Evolutionary conservation across 2,888 invertebrate genomes (phyloP), one percentile per base, ranked within the genome.

Genomic region (Prosopocoilus inquinatus): DNA sequence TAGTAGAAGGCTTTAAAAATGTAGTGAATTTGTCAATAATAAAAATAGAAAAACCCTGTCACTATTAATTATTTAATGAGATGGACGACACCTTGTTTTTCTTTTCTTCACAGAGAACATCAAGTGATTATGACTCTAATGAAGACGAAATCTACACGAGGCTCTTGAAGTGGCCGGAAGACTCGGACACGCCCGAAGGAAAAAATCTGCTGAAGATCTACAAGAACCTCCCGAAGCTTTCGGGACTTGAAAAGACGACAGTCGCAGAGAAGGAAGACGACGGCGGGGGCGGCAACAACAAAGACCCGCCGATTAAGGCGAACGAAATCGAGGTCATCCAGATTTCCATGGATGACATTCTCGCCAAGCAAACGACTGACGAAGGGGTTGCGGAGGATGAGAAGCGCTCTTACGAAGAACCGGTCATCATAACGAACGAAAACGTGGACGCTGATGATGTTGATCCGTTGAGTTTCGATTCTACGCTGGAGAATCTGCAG

Each of bases 381-480:
- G 33, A 12, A 8, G 11, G 28, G 32, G 9, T 39, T 16, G 16
- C 38, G 2, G 38, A 49, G 8, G 16, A n/a, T n/a, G n/a, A 36
- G 7, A 16, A 20, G 11, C 15, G 11, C 20, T 16, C 28, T 9
- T 44, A 43, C 9, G 57, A 57, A 36, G 57, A 53, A 15, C 53
- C 46, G 1, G 57, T 47, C 12, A 53, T 57, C 7, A 2, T 33
- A 8, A 9, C 53, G 1, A 39, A 47, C 3, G 34, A 35, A n/a
- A 39, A 50, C 9, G 46, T 8, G n/a, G 36, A 45, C n/a, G 5
- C 33, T 9, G 50, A 55, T 28, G 57, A 57, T 5, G 57, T 52
- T n/a, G 57, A 59, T 36, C 60, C 60, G n/a, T 13, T 60, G 3
- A 50, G 50, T 12, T 41, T 59, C 11, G 59, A 59, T 2, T 9